Evolutionary conservation across 2,888 invertebrate genomes (phyloP).

Genomic region (Quadroppia sp.): DNA sequence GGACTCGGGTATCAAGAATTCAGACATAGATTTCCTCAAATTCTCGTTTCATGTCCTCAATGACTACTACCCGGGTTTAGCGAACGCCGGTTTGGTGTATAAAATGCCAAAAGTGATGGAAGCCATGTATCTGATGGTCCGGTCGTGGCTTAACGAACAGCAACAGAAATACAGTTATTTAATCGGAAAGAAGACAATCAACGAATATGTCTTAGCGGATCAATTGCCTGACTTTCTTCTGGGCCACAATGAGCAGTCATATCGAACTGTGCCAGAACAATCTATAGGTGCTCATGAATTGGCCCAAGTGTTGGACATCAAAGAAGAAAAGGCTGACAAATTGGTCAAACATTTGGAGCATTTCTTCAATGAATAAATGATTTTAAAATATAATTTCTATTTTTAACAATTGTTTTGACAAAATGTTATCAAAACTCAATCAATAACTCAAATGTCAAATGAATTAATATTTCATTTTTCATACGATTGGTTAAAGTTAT

Average conservation of each 20-base stretch:
- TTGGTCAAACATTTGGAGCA: constrained; percentile 31
- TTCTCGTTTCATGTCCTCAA: neutral
- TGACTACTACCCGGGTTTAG: constrained; percentile 20
- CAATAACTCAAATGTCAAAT: no score
- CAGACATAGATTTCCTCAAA: neutral
- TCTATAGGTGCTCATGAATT: neutral
- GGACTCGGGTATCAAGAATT: constrained; percentile 6
- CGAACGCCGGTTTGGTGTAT: neutral
- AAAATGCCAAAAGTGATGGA: constrained; percentile 7
- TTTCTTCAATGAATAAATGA: neutral
- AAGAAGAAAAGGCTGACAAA: constrained; percentile 25
- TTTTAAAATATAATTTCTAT: no score
- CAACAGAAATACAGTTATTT: constrained; percentile 8
- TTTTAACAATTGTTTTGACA: no score
- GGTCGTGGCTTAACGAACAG: constrained; percentile 13
- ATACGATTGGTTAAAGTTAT: no score
- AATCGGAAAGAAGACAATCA: constrained; percentile 5
- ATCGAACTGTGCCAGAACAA: neutral
- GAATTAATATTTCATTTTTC: no score
- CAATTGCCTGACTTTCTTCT: constrained; percentile 16
- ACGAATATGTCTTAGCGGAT: neutral
- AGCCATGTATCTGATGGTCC: constrained; percentile 1
- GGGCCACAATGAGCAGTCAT: neutral
- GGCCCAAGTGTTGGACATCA: constrained; percentile 6
- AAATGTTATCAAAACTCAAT: no score